Conservation (phyloP, 2,113 vertebrate species). For the Rhabdornis inornatus region DNA sequence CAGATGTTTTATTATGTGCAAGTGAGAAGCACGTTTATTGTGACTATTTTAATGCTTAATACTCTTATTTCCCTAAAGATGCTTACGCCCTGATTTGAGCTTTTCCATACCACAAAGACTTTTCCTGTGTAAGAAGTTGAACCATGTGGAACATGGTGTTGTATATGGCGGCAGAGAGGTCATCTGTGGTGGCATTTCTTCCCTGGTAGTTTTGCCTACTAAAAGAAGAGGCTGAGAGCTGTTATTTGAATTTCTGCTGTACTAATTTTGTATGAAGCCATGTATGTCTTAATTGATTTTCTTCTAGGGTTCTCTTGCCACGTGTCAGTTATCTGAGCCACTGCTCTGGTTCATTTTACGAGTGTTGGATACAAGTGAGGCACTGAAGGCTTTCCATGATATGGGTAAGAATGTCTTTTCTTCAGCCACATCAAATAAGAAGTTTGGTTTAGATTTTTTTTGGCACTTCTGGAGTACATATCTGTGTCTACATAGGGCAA, state of each 20-base stretch:
- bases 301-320: constrained; percentile 92
- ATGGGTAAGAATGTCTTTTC: constrained; percentile 84
- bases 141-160: background rate
- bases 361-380: constrained; percentile 95
- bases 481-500: background rate
- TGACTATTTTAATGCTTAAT: background rate
- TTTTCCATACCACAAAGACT: background rate
- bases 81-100: background rate
- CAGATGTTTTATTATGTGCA: background rate
- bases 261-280: background rate
- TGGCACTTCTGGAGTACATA: background rate
- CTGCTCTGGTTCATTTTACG: constrained; percentile 97
- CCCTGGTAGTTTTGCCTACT: background rate
- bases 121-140: fast-evolving
- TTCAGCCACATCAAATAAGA: background rate
- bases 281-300: background rate
- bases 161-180: background rate
- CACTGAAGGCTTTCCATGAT: constrained; percentile 96
- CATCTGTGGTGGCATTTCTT: background rate
- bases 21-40: background rate
- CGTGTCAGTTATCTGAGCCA: constrained; percentile 96
- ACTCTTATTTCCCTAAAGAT: background rate
- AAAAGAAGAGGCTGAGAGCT: background rate
- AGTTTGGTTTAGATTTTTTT: background rate
- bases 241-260: background rate